These are phyloP conservation scores for Hydractinia echinata DNA, from an alignment of 30 jellyfish, hydroid and myxozoan species.

Conservation along the genomic window DNA sequence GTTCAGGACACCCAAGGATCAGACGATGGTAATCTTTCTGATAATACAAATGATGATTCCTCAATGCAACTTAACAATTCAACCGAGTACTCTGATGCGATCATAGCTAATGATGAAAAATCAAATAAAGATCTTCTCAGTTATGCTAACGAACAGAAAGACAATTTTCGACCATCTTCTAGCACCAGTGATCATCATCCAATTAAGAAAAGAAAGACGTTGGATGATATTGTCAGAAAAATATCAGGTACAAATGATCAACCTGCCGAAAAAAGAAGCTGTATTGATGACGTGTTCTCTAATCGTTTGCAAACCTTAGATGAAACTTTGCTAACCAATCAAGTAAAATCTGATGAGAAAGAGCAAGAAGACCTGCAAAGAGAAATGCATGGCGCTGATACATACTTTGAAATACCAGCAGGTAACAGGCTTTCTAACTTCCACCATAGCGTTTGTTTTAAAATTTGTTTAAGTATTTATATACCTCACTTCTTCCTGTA, in stretches of 20 bases:
- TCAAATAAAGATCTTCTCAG: neutral
- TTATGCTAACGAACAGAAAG: neutral
- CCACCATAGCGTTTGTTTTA: too few species aligned
- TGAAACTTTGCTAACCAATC: slow-evolving; percentile 8
- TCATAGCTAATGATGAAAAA: neutral
- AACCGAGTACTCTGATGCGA: neutral
- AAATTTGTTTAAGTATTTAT: too few species aligned
- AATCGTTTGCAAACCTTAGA: slow-evolving; percentile 33
- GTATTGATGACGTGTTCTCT: neutral
- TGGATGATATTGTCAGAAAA: slow-evolving; percentile 39
- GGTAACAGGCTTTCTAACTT: too few species aligned
- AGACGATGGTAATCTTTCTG: neutral
- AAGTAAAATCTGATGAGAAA: neutral
- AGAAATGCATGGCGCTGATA: too few species aligned
- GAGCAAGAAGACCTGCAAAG: neutral
- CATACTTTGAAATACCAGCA: too few species aligned
- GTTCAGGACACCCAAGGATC: neutral
- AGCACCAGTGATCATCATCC: slow-evolving; percentile 8
- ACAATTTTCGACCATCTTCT: neutral
- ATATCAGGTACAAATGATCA: slow-evolving; percentile 10
- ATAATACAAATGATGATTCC: neutral
- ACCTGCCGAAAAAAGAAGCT: slow-evolving; percentile 17
- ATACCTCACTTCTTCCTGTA: too few species aligned
- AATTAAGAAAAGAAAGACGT: slow-evolving; percentile 28
- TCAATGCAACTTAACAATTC: neutral